Evolutionary conservation across 2,888 invertebrate genomes (phyloP), one percentile per base, ranked within the genome.

Genomic region (Heliconius sara): DNA sequence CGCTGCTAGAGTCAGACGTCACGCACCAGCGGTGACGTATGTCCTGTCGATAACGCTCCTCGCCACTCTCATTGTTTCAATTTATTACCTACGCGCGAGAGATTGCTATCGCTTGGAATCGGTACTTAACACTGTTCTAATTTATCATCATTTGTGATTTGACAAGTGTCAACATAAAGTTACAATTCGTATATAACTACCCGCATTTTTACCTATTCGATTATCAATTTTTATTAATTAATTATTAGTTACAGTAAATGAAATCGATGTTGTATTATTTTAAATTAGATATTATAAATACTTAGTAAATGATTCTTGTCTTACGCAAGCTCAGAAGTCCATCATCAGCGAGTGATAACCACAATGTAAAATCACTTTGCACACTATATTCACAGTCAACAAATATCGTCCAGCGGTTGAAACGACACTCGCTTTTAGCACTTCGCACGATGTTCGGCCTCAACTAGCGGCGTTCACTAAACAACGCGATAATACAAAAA

Each of bases 401-500:
- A 83, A 84, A 85, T 88, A 86, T 88, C 84, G 86, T 86, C 87
- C 85, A 89, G 88, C 88, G 88, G 86, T 89, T 84, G 88, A 88
- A 91, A 90, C 88, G 90, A 87, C 94, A 94, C 94, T 93, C 84
- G 91, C 89, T 91, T 92, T 85, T 89, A 91, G 91, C 94, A 94
- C 93, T 91, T 88, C 88, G 91, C 93, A 89, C 92, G 89, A 90
- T 91, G 91, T 91, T 91, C 90, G 93, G 89, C 87, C 86, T 88
- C 88, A 86, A 89, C 86, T 87, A 88, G 90, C 89, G 88, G 90
- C 88, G 91, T 89, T 91, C 94, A 93, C 93, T 90, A 89, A 93
- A 92, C 92, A 91, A 91, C 91, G 90, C 93, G 93, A 94, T 95
- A 92, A 93, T 92, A 93, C 91, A 92, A 92, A 93, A 93, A 92